Base-by-base conservation (phyloP, 2,888 invertebrate genomes). In the Penaeus monodon region DNA sequence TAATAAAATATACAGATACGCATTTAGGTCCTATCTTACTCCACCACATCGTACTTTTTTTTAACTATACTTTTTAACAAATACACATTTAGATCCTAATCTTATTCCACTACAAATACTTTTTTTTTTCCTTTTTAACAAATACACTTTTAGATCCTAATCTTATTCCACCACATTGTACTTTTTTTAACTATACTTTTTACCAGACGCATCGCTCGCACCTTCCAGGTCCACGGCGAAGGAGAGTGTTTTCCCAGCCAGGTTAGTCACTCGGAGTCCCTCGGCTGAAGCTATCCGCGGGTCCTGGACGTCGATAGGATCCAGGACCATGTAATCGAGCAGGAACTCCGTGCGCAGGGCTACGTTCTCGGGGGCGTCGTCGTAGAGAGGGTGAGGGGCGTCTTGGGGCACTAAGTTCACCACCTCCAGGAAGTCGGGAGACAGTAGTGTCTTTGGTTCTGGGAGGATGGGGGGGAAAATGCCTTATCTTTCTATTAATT, bases 401-500 rank as follows among this genome's bases (percentile, higher is more conserved):
- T 83, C 83, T 49, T 87, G 78, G 3, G 79, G 79, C 20, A 73
- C 79, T 44, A 87, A 29, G 27, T 83, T 83, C 38, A 27, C 29
- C 80, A 85, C 80, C 33, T 63, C 44, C 66, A 78, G 57, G n/a
- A 65, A 44, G 44, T 73, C 70, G 24, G 86, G 86, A n/a, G 83
- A 87, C n/a, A 87, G 38, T 57, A 87, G 27, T 10, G 86, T 87
- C 73, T 63, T 79, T 20, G 86, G 86, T 0, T 44, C 79, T 79
- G 79, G 2, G 57, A 57, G 57, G 17, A 57, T 12, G 57, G 3
- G 2, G 44, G 8, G 8, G 44, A 44, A 44, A 44, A n/a, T n/a
- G 4, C 33, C 33, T 2, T 38, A 38, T 38, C 33, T 38, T 38
- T 38, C 33, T 38, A 3, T 38, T 38, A 38, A 38, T 38, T 38